Base-by-base conservation (phyloP, 2,888 invertebrate genomes). In the Tryphoninae sp. region DNA sequence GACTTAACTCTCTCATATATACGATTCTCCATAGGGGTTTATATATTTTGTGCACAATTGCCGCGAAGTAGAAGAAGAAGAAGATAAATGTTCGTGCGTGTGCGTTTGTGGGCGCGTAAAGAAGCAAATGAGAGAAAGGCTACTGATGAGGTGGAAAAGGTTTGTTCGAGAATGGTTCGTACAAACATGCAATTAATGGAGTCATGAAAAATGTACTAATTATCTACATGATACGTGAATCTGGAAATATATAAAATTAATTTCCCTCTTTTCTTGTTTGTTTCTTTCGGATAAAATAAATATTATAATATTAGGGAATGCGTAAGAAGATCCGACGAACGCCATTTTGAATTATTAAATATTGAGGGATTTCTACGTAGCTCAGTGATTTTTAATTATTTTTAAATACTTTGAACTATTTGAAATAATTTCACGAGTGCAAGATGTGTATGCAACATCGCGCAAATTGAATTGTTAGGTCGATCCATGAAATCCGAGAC, bases 51-150 rank as follows among this genome's bases (percentile, higher is more conserved):
- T 71, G 73, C 64, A 49, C 69, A 71, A 64, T 79, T 68, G 59
- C 22, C 58, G 53, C 23, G 74, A 83, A 59, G 81, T 73, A 74
- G 64, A 82, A 61, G 72, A 78, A 51, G 81, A 76, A 13, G 77
- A 85, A 82, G 80, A 33, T n/a, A 16, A 26, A 23, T 33, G 33
- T 33, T 33, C 33, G 33, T 33, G 33, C 33, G 33, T 6, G 33
- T 33, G 33, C 6, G 33, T 33, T 33, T 33, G 33, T 6, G 45
- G 22, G 23, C 16, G 33, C 13, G 16, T 33, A 16, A 74, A 77
- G 23, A 69, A 69, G 53, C 16, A 55, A 77, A 55, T 19, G n/a
- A 26, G 23, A 16, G 8, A 23, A 22, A 22, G 61, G 16, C 26
- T 11, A 62, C 11, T 9, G 13, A 45, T 9, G 13, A 45, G 45